Evolutionary conservation across 2,113 vertebrate genomes (phyloP).

Genomic region (Murina feae): DNA sequence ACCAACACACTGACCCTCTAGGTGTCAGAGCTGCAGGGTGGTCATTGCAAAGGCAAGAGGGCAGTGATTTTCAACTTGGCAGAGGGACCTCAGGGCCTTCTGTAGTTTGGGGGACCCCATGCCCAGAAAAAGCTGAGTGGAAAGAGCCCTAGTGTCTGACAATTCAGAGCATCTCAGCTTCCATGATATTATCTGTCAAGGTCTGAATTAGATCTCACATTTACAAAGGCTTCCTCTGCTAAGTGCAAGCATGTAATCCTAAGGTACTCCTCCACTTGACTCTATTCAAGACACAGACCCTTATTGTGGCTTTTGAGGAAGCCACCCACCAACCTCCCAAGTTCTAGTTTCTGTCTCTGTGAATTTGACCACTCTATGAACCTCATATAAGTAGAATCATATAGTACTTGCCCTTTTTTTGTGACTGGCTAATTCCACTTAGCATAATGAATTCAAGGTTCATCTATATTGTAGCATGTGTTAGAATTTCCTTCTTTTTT

Average conservation of each 20-base stretch:
- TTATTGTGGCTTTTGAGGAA: background rate
- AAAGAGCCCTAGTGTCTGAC: background rate
- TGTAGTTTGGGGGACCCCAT: background rate
- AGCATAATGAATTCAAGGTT: background rate
- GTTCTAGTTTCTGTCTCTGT: background rate
- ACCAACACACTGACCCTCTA: background rate
- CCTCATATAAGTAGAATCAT: background rate
- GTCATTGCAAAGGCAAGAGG: background rate
- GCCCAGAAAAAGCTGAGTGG: background rate
- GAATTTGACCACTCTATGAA: background rate
- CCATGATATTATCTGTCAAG: background rate
- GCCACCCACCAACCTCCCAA: no score
- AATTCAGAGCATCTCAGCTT: background rate
- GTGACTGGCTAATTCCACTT: background rate
- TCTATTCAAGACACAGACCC: background rate
- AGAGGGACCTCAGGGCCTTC: background rate
- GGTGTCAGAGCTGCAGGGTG: no score
- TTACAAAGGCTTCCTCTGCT: background rate
- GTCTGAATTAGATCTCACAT: background rate
- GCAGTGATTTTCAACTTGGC: background rate
- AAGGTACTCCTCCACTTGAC: background rate
- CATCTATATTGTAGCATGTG: background rate
- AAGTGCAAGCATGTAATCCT: background rate
- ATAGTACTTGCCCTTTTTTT: background rate
- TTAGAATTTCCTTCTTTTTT: background rate